Evolutionary conservation across 2,888 invertebrate species (phyloP).

Genomic region (Leptinotarsa juncta): DNA sequence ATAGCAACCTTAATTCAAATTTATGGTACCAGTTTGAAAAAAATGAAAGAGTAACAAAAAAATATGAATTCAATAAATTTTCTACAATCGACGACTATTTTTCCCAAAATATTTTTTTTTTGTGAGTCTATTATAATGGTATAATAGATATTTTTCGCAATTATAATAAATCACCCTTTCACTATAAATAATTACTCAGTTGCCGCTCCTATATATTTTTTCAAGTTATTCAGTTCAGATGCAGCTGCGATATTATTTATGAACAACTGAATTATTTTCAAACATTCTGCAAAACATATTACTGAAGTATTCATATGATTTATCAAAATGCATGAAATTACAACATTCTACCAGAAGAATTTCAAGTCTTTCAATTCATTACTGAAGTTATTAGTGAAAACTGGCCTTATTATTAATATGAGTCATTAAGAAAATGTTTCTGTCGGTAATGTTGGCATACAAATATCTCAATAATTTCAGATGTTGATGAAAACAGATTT

Average conservation of each 20-base stretch:
- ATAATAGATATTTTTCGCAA: too few species aligned
- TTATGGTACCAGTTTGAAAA: too few species aligned
- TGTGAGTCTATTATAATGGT: too few species aligned
- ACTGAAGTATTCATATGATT: slow-evolving; percentile 16
- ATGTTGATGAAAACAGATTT: too few species aligned
- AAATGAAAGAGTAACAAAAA: too few species aligned
- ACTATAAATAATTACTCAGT: neutral
- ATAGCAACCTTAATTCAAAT: too few species aligned
- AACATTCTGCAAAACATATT: slow-evolving; percentile 21
- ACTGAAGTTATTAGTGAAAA: neutral
- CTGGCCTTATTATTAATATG: neutral
- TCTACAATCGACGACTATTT: neutral
- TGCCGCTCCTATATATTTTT: slow-evolving; percentile 19
- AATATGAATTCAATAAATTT: too few species aligned
- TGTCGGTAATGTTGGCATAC: neutral
- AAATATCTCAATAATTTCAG: too few species aligned
- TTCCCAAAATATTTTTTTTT: too few species aligned
- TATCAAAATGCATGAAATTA: slow-evolving; percentile 20
- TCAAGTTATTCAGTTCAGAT: slow-evolving; percentile 24
- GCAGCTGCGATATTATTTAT: slow-evolving; percentile 22
- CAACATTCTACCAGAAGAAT: slow-evolving; percentile 14
- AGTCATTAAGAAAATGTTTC: neutral
- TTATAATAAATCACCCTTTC: slow-evolving; percentile 6
- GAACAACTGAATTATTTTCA: slow-evolving; percentile 25
- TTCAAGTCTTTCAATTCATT: slow-evolving; percentile 14